Percentiles rank a stretch among this genome's conserved stretches.
Conservation (phyloP, 2,888 invertebrate genomes). For the Stenodema calcarata region DNA sequence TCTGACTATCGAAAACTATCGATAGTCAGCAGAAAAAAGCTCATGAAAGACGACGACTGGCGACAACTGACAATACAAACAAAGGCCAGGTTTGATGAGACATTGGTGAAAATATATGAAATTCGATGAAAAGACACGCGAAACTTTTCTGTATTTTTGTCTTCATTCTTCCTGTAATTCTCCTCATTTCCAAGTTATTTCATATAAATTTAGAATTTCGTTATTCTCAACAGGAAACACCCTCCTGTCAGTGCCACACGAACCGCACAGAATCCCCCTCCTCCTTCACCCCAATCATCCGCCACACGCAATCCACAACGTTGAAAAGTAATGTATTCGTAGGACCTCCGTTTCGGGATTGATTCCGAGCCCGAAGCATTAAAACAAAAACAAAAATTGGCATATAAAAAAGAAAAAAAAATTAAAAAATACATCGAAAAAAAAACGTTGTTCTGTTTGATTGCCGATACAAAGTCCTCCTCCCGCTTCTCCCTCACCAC, state of each 20-base stretch:
- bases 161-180: too few species aligned
- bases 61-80: too few species aligned
- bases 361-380: slow-evolving; percentile 28
- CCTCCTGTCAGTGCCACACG: neutral
- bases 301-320: neutral
- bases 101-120: too few species aligned
- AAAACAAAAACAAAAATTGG: slow-evolving; percentile 5
- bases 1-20: too few species aligned
- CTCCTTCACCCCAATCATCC: neutral
- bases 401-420: slow-evolving; percentile 9
- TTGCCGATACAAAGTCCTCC: slow-evolving; percentile 50
- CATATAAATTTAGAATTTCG: too few species aligned
- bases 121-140: too few species aligned
- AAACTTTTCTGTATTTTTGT: too few species aligned
- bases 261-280: slow-evolving; percentile 18
- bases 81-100: too few species aligned
- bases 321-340: slow-evolving; percentile 39
- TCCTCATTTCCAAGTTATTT: too few species aligned
- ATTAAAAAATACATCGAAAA: slow-evolving; percentile 4
- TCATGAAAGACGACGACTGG: too few species aligned
- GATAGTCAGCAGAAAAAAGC: too few species aligned
- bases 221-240: neutral
- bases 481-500: too few species aligned
- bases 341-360: slow-evolving; percentile 38
- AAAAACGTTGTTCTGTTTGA: slow-evolving; percentile 47